phyloP scores from a whole-genome alignment of 2,113 vertebrate species.

The Bettongia penicillata region DNA sequence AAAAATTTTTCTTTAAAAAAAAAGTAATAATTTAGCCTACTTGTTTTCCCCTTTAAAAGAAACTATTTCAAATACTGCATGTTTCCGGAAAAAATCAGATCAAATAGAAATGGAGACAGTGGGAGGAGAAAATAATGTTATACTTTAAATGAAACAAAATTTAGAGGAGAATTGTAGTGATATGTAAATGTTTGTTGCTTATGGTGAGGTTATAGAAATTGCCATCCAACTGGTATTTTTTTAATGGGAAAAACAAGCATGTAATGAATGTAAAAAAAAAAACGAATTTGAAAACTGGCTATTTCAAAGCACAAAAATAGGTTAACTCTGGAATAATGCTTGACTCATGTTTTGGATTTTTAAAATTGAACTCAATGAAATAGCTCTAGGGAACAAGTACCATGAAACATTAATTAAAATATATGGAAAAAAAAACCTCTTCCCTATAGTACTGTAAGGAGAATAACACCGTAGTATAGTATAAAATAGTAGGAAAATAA shows the following conservation, averaged over 20 bases:
- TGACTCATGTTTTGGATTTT: slow-evolving; percentile 49
- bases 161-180: not conserved
- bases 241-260: slow-evolving; percentile 30
- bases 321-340: slow-evolving; percentile 63
- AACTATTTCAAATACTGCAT: slow-evolving; percentile 47
- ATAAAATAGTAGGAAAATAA: slow-evolving; percentile 1
- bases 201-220: slow-evolving; percentile 23
- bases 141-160: not conserved
- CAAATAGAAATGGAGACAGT: slow-evolving; percentile 26
- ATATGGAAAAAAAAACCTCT: not conserved
- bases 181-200: slow-evolving; percentile 25
- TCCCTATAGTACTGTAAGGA: not conserved
- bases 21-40: not conserved
- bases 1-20: not conserved
- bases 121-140: slow-evolving; percentile 22
- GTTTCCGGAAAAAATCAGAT: slow-evolving; percentile 55
- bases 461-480: not conserved
- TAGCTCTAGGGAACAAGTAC: slow-evolving; percentile 48
- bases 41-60: slow-evolving; percentile 48
- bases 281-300: slow-evolving; percentile 40
- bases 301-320: slow-evolving; percentile 58
- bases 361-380: slow-evolving; percentile 61
- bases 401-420: slow-evolving; percentile 59
- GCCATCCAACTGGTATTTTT: slow-evolving; percentile 4
- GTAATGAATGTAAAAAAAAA: slow-evolving; percentile 42